Base-by-base conservation (phyloP, 2,888 invertebrate genomes). In the Calameuta filiformis region DNA sequence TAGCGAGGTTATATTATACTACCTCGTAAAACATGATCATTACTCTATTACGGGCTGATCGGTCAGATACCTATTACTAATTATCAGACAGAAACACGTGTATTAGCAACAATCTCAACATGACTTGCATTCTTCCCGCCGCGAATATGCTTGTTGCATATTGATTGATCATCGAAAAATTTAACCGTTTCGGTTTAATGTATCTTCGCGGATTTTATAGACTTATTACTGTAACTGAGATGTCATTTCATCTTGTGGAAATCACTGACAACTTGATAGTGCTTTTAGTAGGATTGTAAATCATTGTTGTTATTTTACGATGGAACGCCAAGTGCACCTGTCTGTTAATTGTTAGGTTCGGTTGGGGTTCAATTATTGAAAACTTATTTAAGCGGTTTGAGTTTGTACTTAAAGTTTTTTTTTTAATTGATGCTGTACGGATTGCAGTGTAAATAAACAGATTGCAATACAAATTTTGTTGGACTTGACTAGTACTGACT, bases 1-100 rank as follows among this genome's bases (percentile, higher is more conserved):
- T 78, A 82, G 83, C 81, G 82, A 85, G 86, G 85, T 86, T 85
- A 87, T 90, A 89, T 35, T 35, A 35, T 89, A 90, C 85, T 86
- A 81, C 88, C 87, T 90, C 90, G 86, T 90, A 90, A 90, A 90
- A 87, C 86, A 86, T 88, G 87, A 89, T 89, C 89, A 90, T 90
- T 89, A 89, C 89, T 90, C 90, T 89, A 90, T 90, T 89, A 88
- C 89, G 85, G 82, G 84, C 87, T 85, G 86, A 84, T 33, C 87
- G 86, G 86, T 86, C 86, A 87, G 86, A 85, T 86, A 85, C 85
- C 56, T 23, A 56, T 83, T 84, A 85, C 89, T 89, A 90, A 90
- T 90, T 89, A 88, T 89, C 85, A 84, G 87, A 88, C 89, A 89
- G 86, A 85, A 90, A 89, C 87, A 85, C 87, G 87, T 90, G 90